Evolutionary conservation across 2,888 invertebrate species (phyloP).

Genomic region (Ornithoptera priamus): DNA sequence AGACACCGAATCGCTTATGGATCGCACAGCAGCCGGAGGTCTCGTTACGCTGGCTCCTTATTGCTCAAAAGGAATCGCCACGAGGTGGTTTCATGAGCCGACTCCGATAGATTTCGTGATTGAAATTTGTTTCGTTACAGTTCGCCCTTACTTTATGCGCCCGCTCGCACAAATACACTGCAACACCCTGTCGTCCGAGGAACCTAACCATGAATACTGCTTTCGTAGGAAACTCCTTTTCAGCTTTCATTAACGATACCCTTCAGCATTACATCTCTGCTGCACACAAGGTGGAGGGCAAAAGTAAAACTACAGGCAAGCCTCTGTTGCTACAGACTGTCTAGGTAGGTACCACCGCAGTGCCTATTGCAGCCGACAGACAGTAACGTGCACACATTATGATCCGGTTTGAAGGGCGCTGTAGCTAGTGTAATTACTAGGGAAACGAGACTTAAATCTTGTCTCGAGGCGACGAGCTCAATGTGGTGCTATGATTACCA

Average conservation of each 20-base stretch:
- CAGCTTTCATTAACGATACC: not conserved
- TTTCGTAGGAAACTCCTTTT: not conserved
- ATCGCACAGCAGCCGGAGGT: slow-evolving; percentile 13
- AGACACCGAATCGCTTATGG: not conserved
- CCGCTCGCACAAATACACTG: slow-evolving; percentile 44
- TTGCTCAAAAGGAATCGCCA: slow-evolving; percentile 65
- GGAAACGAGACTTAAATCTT: too few species aligned
- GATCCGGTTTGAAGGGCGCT: too few species aligned
- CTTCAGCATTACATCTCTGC: too few species aligned
- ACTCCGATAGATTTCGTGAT: slow-evolving; percentile 52
- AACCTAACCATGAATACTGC: slow-evolving; percentile 15
- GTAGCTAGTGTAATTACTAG: too few species aligned
- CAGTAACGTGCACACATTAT: too few species aligned
- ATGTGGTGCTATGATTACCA: too few species aligned
- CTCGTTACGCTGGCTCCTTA: slow-evolving; percentile 42
- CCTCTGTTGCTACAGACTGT: too few species aligned
- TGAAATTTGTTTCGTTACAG: slow-evolving; percentile 62
- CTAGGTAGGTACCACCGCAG: too few species aligned
- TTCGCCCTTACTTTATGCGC: slow-evolving; percentile 66
- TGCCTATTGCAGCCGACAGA: too few species aligned
- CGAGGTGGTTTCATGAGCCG: slow-evolving; percentile 41
- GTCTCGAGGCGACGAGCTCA: too few species aligned
- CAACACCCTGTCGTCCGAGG: slow-evolving; percentile 26
- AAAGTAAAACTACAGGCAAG: too few species aligned
- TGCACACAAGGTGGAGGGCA: too few species aligned